phyloP scores from a whole-genome alignment of 2,888 invertebrate genomes.

The Metopia argyrocephala region DNA sequence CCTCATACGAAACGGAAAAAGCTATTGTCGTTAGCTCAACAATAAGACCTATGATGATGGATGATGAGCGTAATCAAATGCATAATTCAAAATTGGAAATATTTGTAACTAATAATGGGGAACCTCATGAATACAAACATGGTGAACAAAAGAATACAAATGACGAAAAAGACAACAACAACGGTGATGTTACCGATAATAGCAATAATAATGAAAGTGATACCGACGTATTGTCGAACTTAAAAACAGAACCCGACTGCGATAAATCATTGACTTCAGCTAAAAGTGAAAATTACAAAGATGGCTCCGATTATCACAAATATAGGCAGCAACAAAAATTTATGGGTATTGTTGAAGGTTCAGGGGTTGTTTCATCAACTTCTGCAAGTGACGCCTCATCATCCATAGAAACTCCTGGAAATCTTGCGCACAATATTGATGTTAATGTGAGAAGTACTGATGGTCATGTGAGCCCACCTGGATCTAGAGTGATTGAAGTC shows the following conservation, averaged over 20 bases:
- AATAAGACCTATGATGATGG: slow-evolving; percentile 66
- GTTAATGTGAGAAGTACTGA: slow-evolving; percentile 77
- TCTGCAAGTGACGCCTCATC: slow-evolving; percentile 65
- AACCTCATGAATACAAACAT: slow-evolving; percentile 2
- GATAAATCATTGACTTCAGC: slow-evolving; percentile 40
- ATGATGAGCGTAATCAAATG: slow-evolving; percentile 12
- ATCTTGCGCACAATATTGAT: slow-evolving; percentile 71
- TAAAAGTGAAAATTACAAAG: slow-evolving; percentile 53
- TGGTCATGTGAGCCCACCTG: slow-evolving; percentile 76
- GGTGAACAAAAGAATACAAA: neutral
- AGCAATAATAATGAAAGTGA: slow-evolving; percentile 2
- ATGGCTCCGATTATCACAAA: slow-evolving; percentile 72
- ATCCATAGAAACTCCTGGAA: slow-evolving; percentile 9
- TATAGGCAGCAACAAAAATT: slow-evolving; percentile 78
- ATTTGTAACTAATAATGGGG: slow-evolving; percentile 46
- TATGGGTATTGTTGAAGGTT: slow-evolving; percentile 79
- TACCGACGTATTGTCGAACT: slow-evolving; percentile 36
- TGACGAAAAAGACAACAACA: neutral
- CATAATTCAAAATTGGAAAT: slow-evolving; percentile 58
- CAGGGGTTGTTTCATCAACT: slow-evolving; percentile 29
- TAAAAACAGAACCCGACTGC: slow-evolving; percentile 68
- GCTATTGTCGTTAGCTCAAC: slow-evolving; percentile 70
- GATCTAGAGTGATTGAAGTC: slow-evolving; percentile 79
- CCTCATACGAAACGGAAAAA: slow-evolving; percentile 65
- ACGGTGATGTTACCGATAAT: neutral